A percentile compares a stretch with the other conserved stretches of the same genome.
These are phyloP conservation scores for Daubentonia madagascariensis DNA, from an alignment of 2,113 vertebrate genomes.

Conservation along the genomic window DNA sequence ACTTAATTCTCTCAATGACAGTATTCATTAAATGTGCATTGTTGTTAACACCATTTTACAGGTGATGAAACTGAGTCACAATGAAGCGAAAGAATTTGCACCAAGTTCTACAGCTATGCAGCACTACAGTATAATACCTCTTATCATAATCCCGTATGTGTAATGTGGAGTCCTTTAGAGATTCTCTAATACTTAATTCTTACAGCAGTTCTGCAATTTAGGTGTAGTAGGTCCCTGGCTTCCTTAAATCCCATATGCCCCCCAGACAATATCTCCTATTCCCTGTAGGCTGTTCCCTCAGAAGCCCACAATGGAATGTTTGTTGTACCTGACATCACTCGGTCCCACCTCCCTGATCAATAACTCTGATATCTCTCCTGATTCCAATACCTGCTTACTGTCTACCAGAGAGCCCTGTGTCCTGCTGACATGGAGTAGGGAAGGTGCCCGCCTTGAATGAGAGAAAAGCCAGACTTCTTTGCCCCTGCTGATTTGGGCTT, in stretches of 20 bases:
- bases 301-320: neutral
- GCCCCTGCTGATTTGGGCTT: neutral
- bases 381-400: neutral
- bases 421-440: neutral
- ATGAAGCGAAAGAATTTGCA: neutral
- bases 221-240: neutral
- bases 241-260: neutral
- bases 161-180: neutral
- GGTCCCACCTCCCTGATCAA: neutral
- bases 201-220: neutral
- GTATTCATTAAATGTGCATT: neutral
- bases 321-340: neutral
- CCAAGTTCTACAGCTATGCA: neutral
- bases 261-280: neutral
- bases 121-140: too few species aligned
- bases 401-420: neutral
- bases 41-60: neutral
- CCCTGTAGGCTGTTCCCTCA: neutral
- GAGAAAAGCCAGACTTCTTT: neutral
- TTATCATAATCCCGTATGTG: neutral
- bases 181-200: neutral
- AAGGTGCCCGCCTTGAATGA: neutral
- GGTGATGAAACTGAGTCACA: conserved; percentile 16
- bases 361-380: neutral
- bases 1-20: neutral